These are phyloP conservation scores for Enteromius anoplus DNA, from an alignment of 2,797 vertebrate species.

Conservation along the genomic window DNA sequence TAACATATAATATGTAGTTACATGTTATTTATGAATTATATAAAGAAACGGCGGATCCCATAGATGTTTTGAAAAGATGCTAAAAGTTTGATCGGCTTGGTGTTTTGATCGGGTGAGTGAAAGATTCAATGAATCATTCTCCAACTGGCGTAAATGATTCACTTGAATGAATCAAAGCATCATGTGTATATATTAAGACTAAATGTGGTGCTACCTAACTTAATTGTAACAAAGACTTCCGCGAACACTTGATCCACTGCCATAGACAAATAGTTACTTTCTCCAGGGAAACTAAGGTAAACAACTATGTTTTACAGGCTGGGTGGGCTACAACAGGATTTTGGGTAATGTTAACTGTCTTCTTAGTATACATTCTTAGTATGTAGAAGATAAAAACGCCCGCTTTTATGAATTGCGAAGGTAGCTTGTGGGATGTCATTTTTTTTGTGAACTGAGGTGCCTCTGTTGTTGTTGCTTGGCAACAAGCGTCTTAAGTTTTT, in stretches of 20 bases:
- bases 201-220: not conserved
- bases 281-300: conserved; percentile 7
- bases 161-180: not conserved
- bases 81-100: not conserved
- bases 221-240: not conserved
- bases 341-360: not conserved
- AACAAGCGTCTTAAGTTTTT: conserved; percentile 5
- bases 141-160: not conserved
- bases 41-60: too few relatives aligned
- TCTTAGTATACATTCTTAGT: too few relatives aligned
- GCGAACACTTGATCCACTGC: not conserved
- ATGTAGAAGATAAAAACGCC: not conserved
- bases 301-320: not conserved
- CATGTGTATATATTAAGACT: rapidly evolving
- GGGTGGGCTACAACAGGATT: not conserved
- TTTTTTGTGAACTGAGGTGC: conserved; percentile 1
- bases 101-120: not conserved
- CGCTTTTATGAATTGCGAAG: too few relatives aligned
- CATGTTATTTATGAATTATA: not conserved
- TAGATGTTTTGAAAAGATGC: not conserved
- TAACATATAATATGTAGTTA: not conserved
- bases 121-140: conserved; percentile 5
- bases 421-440: not conserved
- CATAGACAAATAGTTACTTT: not conserved
- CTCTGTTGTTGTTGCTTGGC: conserved; percentile 27